phyloP scores from a whole-genome alignment of 1,140 invertebrate genomes.

The Cecropterus lyciades region DNA sequence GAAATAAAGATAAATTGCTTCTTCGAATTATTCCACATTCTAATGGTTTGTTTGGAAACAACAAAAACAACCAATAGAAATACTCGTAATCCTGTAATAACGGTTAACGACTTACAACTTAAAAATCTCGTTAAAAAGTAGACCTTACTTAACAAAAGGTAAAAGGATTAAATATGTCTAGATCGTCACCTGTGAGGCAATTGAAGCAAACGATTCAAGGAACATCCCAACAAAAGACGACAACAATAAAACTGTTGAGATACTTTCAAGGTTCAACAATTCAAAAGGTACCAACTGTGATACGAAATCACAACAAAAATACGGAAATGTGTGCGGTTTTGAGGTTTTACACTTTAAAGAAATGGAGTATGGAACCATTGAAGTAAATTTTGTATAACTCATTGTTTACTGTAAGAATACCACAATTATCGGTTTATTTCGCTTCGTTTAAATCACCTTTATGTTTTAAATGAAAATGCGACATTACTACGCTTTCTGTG shows the following conservation, averaged over 20 bases:
- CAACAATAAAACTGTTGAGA: constrained; percentile 15
- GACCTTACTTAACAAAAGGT: background rate
- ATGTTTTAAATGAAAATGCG: too few species aligned
- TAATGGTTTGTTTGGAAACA: too few species aligned
- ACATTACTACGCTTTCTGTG: too few species aligned
- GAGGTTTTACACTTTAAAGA: constrained; percentile 56
- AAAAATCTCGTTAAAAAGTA: too few species aligned
- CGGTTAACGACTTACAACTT: too few species aligned
- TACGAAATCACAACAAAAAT: constrained; percentile 68
- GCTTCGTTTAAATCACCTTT: too few species aligned
- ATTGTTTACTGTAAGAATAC: constrained; percentile 32
- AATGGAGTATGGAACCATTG: too few species aligned
- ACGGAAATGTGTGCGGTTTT: constrained; percentile 63
- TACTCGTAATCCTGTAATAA: too few species aligned
- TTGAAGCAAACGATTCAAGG: constrained; percentile 7
- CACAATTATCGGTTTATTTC: constrained; percentile 2
- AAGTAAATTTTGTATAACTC: constrained; percentile 22
- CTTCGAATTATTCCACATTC: too few species aligned
- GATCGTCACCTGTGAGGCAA: background rate
- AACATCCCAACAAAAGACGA: constrained; percentile 18
- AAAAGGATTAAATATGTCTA: background rate
- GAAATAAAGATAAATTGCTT: too few species aligned
- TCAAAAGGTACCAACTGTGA: constrained; percentile 41
- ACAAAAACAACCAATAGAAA: too few species aligned
- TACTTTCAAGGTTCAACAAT: constrained; percentile 34